phyloP scores from a whole-genome alignment of 1,140 invertebrate species.

The Drosophila pseudoananassae region DNA sequence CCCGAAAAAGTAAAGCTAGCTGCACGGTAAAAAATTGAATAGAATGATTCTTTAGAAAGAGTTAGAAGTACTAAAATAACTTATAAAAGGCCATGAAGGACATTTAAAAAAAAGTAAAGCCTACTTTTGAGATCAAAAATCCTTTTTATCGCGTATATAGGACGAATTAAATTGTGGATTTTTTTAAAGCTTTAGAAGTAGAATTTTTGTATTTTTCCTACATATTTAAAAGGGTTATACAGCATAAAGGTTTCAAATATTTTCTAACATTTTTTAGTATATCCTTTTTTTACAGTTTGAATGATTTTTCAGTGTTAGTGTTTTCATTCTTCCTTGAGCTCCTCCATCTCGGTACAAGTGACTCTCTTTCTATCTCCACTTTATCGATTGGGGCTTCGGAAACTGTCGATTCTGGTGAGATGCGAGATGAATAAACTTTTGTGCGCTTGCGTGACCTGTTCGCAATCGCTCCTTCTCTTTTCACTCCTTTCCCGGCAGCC shows the following conservation, averaged over 20 bases:
- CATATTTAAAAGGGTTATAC: too few relatives aligned
- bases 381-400: constrained; percentile 64
- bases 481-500: constrained; percentile 2
- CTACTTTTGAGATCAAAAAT: background rate
- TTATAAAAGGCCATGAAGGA: too few relatives aligned
- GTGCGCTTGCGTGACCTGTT: constrained; percentile 77
- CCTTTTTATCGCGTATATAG: background rate
- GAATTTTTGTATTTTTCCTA: too few relatives aligned
- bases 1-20: constrained; percentile 54
- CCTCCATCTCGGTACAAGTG: constrained; percentile 61
- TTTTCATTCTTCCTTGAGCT: constrained; percentile 20
- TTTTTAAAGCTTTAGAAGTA: too few relatives aligned
- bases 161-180: too few relatives aligned
- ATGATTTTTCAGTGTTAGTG: constrained; percentile 15
- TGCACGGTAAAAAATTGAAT: constrained; percentile 21
- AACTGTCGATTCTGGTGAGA: constrained; percentile 64
- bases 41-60: background rate
- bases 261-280: too few relatives aligned
- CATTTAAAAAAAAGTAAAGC: background rate
- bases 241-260: too few relatives aligned
- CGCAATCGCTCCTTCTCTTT: constrained; percentile 18
- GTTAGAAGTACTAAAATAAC: background rate
- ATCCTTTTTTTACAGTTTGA: too few relatives aligned
- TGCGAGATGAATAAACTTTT: constrained; percentile 77
- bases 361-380: constrained; percentile 41